Evolutionary conservation across 2,888 invertebrate genomes (phyloP), one percentile per base, ranked within the genome.

Genomic region (Cheilosia pagana): DNA sequence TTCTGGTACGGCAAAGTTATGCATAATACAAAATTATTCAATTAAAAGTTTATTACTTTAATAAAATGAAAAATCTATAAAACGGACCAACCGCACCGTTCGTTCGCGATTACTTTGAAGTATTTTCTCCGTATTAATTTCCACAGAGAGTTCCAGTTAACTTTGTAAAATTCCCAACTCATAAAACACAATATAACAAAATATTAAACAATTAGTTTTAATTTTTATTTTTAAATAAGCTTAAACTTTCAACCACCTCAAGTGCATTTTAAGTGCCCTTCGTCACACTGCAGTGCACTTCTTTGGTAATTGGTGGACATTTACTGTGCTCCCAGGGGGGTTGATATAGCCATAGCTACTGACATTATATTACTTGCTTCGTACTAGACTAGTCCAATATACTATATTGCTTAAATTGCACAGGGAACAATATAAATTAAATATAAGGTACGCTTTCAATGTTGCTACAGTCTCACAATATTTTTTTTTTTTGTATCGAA

Each of bases 231-330:
- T 25, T 1, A 7, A 48, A 14, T 16, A 41, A 41, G 52, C 39
- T 31, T 50, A 23, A 53, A 53, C 14, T 43, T 57, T 57, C 8
- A 55, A 55, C 43, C 31, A 28, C 28, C 21, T 14, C 1, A 25
- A 23, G 45, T n/a, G 31, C n/a, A n/a, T 19, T 23, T 16, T 25
- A 5, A 45, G 21, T 23, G 7, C 19, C 21, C 2, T 45, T 41
- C 10, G 6, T n/a, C 3, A 3, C 31, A 25, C 3, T 35, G n/a
- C n/a, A 28, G 28, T 2, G 14, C 28, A 14, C 1, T 52, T 52
- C 41, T 55, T 67, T 55, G 19, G 16, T 28, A 55, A 55, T 68
- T 68, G 55, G 21, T 45, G 10, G 16, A 55, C 57, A 19, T 45
- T 68, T 45, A 1, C 31, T n/a, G 6, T n/a, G 45, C 4, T 14